phyloP scores from a whole-genome alignment of 2,113 vertebrate species.

The Gila orcuttii region DNA sequence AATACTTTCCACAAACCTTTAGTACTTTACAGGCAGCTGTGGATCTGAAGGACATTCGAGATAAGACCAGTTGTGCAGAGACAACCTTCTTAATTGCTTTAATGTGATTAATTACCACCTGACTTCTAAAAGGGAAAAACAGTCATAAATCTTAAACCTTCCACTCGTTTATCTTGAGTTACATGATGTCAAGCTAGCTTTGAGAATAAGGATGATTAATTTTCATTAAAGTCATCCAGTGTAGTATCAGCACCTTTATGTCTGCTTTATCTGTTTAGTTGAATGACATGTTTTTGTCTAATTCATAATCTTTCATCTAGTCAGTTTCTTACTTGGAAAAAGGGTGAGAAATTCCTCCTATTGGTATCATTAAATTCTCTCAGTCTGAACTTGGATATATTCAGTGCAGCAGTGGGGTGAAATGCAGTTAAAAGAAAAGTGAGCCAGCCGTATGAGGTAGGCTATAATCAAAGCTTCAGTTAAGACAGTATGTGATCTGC shows the following conservation, averaged over 20 bases:
- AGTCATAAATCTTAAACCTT: conserved; percentile 21
- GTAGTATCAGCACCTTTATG: neutral
- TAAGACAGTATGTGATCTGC: neutral
- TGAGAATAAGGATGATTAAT: neutral
- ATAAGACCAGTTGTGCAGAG: conserved; percentile 7
- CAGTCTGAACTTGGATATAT: neutral
- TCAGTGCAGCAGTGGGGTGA: neutral
- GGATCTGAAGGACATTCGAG: neutral
- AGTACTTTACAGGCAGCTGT: neutral
- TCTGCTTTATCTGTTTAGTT: neutral
- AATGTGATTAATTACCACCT: conserved; percentile 30
- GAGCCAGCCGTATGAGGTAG: neutral
- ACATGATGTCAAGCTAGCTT: neutral
- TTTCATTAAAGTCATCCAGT: conserved; percentile 1
- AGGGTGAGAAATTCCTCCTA: neutral
- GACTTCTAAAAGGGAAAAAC: conserved; percentile 32
- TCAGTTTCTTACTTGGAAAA: neutral
- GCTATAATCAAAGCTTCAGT: neutral
- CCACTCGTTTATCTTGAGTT: conserved; percentile 17
- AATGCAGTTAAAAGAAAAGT: neutral
- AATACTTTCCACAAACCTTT: neutral
- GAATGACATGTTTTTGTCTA: neutral
- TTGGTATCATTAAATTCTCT: neutral
- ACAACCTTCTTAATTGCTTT: conserved; percentile 32
- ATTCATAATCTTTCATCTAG: neutral